Conservation (phyloP, 2,888 invertebrate genomes). For the Ectemnius continuus region DNA sequence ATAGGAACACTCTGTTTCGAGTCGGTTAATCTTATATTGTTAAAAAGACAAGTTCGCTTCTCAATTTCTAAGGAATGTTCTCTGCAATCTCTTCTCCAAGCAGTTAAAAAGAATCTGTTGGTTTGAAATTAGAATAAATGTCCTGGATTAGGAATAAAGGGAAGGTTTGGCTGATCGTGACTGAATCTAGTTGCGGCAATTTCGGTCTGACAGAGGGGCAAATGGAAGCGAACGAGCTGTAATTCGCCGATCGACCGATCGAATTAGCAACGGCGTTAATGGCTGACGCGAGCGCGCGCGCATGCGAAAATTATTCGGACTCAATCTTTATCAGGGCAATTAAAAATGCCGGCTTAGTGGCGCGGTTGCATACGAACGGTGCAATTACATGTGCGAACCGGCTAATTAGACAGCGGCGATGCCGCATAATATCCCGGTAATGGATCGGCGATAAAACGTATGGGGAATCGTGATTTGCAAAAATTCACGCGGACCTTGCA, state of each 20-base stretch:
- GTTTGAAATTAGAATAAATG: too few relatives aligned
- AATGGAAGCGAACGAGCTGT: constrained; percentile 1
- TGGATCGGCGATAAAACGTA: constrained; percentile 21
- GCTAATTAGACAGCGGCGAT: constrained; percentile 33
- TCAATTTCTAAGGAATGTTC: too few relatives aligned
- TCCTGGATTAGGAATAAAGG: too few relatives aligned
- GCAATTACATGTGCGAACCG: constrained; percentile 20
- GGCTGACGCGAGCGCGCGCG: neutral
- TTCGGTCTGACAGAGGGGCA: neutral
- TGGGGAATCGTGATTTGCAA: constrained; percentile 40
- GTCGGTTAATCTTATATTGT: too few relatives aligned
- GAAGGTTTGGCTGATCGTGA: too few relatives aligned
- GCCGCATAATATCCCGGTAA: constrained; percentile 18
- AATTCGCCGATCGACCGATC: neutral
- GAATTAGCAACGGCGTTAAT: neutral
- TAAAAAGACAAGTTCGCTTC: too few relatives aligned
- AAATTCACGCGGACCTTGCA: constrained; percentile 15
- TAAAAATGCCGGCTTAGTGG: constrained; percentile 4
- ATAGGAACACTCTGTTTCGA: too few relatives aligned
- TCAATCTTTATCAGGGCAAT: constrained; percentile 17
- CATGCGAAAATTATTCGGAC: neutral
- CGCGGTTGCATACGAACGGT: constrained; percentile 19
- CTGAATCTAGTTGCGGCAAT: neutral
- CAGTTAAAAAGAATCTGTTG: too few relatives aligned
- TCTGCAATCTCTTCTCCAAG: too few relatives aligned